Base-by-base conservation (phyloP, 2,888 invertebrate species). In the Leptinotarsa haldemani region DNA sequence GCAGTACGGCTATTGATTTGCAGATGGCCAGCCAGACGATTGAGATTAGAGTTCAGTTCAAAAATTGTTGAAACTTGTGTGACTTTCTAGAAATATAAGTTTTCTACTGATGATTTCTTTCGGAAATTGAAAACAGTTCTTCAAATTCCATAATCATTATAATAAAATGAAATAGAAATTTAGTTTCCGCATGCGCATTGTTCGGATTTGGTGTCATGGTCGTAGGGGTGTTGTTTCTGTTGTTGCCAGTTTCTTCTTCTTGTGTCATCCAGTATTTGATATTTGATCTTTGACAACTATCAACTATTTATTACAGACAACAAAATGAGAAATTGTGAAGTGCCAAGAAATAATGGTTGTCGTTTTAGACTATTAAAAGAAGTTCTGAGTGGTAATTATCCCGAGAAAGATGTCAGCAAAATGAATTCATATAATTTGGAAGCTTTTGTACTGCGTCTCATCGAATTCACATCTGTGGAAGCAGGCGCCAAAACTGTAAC, bases 381-480 rank as follows among this genome's bases (percentile, higher is more conserved):
- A 63, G 61, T 75, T 22, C 18, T 72, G 13, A 71, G 56, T 64
- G 74, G 74, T 3, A 74, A 65, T 20, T 74, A 74, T 22, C 74
- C 74, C 22, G 48, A 64, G 25, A 47, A 48, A 18, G 48, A 46
- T 65, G 65, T 74, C 18, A 65, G 48, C 7, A 74, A 53, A 69
- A 71, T 74, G 74, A 71, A 48, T 40, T 40, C 65, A 4, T 12
- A 4, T 48, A 13, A 20, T 4, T 65, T 75, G 30, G 73, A 73
- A 70, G 64, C 66, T 16, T 73, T 75, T 18, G 73, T 70, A 52
- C 48, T 73, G 20, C 73, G 70, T 64, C 73, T 75, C 40, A 46
- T 74, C 1, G 50, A 70, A n/a, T 71, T 58, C 40, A 71, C 74
- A 69, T 71, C 74, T 68, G 48, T 69, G n/a, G 52, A 30, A 40